A percentile compares a stretch with the other conserved stretches of the same genome.
Evolutionary conservation across 2,888 invertebrate genomes (phyloP).

Genomic region (Lepidochrysops patricia): DNA sequence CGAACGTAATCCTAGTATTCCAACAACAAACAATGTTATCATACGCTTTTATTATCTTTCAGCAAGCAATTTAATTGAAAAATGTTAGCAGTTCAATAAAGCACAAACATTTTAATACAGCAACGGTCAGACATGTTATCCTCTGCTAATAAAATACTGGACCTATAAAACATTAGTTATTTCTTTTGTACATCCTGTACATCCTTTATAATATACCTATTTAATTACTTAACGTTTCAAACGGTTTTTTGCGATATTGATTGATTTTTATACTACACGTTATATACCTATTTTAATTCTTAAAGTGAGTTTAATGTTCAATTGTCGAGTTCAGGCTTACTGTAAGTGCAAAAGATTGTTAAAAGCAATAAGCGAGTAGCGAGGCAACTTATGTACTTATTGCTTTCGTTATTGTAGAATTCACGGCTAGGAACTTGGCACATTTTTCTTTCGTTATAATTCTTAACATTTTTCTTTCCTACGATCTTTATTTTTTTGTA

Average conservation of each 20-base stretch:
- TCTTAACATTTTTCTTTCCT: neutral
- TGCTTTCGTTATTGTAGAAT: neutral
- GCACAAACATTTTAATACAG: too few species aligned
- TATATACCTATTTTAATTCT: neutral
- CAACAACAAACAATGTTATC: neutral
- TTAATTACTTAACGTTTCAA: neutral
- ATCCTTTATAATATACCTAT: neutral
- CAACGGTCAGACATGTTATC: too few species aligned
- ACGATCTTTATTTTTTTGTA: too few species aligned
- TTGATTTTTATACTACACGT: neutral
- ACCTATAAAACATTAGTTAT: neutral
- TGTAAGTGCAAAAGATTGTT: neutral
- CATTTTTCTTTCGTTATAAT: neutral
- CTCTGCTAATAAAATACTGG: neutral
- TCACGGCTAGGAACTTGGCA: neutral
- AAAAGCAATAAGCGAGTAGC: neutral
- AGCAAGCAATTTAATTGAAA: neutral
- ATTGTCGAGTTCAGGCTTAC: neutral
- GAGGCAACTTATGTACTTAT: neutral
- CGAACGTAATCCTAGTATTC: too few species aligned
- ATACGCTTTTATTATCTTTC: neutral
- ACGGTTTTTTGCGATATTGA: neutral
- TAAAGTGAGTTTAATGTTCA: neutral
- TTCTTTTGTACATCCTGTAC: neutral
- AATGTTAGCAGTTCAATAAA: neutral